phyloP scores from a whole-genome alignment of 2,797 vertebrate genomes.

The Toxotes lorentzi region DNA sequence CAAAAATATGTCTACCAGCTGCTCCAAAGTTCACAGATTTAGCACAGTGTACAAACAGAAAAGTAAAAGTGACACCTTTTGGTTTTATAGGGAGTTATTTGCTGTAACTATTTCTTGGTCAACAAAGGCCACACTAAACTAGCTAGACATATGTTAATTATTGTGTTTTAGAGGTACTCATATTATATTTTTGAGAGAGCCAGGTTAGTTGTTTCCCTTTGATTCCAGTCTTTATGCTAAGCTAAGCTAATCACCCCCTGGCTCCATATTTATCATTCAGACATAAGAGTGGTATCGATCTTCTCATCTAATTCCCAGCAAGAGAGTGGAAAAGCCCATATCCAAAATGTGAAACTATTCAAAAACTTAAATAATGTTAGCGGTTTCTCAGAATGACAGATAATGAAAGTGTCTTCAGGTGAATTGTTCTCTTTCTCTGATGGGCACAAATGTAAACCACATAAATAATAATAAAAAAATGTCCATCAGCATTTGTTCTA shows the following conservation, averaged over 20 bases:
- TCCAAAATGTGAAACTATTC: slow-evolving; percentile 3
- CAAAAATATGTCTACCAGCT: not conserved
- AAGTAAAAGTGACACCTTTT: not conserved
- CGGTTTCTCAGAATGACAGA: not conserved
- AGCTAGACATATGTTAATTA: not conserved
- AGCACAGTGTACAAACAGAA: not conserved
- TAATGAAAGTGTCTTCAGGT: not conserved
- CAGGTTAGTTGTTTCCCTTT: too few species aligned
- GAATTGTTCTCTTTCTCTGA: not conserved
- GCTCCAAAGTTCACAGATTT: not conserved
- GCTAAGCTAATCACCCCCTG: not conserved
- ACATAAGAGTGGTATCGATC: not conserved
- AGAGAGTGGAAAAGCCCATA: not conserved
- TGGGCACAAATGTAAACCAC: not conserved
- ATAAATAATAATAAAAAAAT: not conserved
- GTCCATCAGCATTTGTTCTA: slow-evolving; percentile 1
- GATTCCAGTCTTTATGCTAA: not conserved
- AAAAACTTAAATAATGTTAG: not conserved
- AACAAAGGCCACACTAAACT: not conserved
- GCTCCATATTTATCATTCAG: not conserved
- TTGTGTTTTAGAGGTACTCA: not conserved
- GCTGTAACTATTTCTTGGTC: not conserved
- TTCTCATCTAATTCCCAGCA: not conserved
- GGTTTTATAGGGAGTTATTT: not conserved
- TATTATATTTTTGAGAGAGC: not conserved